phyloP scores from a whole-genome alignment of 2,797 vertebrate genomes.

The Pangasius mekongensis region DNA sequence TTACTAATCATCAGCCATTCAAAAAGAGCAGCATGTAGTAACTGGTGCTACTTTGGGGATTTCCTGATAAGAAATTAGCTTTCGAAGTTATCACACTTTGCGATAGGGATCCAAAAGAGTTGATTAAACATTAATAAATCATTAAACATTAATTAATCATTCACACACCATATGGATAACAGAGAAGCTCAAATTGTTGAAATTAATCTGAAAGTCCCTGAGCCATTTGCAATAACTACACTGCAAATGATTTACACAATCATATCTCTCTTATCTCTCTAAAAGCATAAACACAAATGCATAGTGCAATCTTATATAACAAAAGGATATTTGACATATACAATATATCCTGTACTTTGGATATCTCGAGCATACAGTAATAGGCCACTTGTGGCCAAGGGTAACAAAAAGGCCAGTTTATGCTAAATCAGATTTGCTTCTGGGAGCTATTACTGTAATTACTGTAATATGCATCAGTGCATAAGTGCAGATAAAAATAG shows the following conservation, averaged over 20 bases:
- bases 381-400: not conserved
- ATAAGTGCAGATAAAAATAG: constrained; percentile 19
- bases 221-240: not conserved
- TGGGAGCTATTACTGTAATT: constrained; percentile 36
- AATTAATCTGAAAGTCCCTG: not conserved
- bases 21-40: not conserved
- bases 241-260: not conserved
- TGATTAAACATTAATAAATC: constrained; percentile 46
- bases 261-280: not conserved
- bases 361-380: not conserved
- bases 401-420: constrained; percentile 26
- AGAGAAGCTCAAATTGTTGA: not conserved
- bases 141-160: constrained; percentile 47
- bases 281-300: not conserved
- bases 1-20: not conserved
- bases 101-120: not conserved
- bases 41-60: not conserved
- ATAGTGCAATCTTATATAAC: not conserved
- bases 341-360: not conserved
- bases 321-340: not conserved
- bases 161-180: constrained; percentile 17
- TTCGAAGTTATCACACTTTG: not conserved
- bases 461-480: constrained; percentile 49
- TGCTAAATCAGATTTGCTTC: constrained; percentile 42
- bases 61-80: not conserved